These are phyloP conservation scores for Noctua fimbriata DNA, from an alignment of 2,888 invertebrate genomes.

Conservation along the genomic window DNA sequence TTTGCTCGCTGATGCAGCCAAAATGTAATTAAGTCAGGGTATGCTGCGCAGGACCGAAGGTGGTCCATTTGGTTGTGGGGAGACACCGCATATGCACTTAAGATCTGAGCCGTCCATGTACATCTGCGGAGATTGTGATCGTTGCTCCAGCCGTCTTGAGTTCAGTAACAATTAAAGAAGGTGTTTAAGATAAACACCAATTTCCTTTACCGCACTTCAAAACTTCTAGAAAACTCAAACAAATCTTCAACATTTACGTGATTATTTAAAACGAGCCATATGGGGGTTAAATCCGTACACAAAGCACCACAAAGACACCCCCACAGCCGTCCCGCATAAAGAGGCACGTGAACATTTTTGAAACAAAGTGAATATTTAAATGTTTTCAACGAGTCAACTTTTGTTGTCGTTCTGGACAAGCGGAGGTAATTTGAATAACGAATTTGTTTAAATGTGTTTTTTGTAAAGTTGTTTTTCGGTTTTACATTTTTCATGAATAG, in stretches of 20 bases:
- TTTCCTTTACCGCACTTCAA: not conserved
- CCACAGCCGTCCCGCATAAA: conserved; percentile 18
- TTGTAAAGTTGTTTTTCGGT: conserved; percentile 38
- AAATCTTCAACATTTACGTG: conserved; percentile 30
- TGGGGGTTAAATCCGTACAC: conserved; percentile 38
- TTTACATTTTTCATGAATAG: conserved; percentile 16
- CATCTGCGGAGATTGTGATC: not conserved
- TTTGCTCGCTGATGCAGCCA: too few relatives aligned
- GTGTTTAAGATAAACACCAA: not conserved
- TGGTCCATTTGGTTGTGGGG: not conserved
- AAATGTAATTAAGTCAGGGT: not conserved
- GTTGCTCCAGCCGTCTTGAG: not conserved
- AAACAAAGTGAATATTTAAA: conserved; percentile 60
- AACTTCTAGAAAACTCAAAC: conserved; percentile 1
- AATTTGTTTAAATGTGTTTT: conserved; percentile 47
- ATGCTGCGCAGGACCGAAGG: not conserved
- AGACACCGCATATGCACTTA: not conserved
- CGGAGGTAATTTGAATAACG: conserved; percentile 50
- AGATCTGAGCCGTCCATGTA: not conserved
- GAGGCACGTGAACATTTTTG: conserved; percentile 41
- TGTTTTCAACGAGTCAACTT: conserved; percentile 45
- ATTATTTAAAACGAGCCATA: conserved; percentile 30
- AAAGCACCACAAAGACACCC: conserved; percentile 52
- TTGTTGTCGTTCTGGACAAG: conserved; percentile 31
- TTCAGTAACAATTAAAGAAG: not conserved